phyloP scores from a whole-genome alignment of 92 coral and sea anemone genomes.

The Porites evermanni region DNA sequence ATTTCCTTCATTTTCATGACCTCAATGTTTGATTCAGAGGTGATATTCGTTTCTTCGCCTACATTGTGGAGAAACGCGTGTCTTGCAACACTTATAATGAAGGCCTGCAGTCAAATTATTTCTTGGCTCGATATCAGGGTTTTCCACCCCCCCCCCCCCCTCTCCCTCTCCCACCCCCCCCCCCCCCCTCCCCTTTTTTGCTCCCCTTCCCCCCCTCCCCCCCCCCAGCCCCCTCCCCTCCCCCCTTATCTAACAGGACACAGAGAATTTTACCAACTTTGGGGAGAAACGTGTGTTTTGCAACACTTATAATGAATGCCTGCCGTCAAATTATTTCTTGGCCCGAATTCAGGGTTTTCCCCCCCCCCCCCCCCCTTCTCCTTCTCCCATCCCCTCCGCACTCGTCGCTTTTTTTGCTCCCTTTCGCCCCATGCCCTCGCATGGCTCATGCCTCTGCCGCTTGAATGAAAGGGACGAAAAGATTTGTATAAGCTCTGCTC shows the following conservation, averaged over 20 bases:
- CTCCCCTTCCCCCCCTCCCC: background rate
- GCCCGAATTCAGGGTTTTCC: too few species aligned
- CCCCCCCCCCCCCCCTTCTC: background rate
- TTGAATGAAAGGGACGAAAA: background rate
- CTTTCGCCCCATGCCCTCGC: constrained; percentile 8
- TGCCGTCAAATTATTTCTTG: too few species aligned
- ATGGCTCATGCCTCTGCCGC: background rate
- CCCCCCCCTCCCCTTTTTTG: background rate
- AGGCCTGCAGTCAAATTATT: background rate
- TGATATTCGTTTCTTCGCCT: background rate
- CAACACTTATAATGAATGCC: background rate
- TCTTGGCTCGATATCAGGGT: too few species aligned
- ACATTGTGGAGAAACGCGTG: background rate
- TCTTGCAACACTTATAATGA: background rate
- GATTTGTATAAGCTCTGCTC: background rate
- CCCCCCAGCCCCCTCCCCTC: too few species aligned
- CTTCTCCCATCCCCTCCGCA: background rate
- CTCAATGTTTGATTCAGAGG: background rate
- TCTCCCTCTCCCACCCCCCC: background rate
- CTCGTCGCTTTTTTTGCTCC: background rate
- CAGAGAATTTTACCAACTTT: too few species aligned
- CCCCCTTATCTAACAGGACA: too few species aligned
- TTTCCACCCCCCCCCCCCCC: too few species aligned
- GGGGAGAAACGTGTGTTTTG: background rate
- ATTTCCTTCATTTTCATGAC: background rate